These are phyloP conservation scores for Ectobius pallidus DNA, from an alignment of 2,888 invertebrate species.

Conservation along the genomic window DNA sequence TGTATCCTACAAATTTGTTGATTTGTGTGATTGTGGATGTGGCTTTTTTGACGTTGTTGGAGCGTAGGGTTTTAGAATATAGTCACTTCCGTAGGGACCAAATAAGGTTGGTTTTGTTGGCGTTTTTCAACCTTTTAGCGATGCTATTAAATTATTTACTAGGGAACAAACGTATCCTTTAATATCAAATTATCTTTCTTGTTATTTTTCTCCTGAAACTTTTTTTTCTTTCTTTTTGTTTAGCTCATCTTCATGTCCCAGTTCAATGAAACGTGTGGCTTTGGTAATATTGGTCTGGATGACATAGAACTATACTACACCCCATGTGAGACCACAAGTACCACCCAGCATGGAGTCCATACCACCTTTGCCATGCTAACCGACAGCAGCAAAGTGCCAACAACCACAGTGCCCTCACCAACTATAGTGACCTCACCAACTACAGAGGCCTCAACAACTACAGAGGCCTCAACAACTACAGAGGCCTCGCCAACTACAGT, in stretches of 20 bases:
- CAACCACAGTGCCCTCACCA: not conserved
- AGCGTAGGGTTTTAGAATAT: too few relatives aligned
- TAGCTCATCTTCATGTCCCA: conserved; percentile 47
- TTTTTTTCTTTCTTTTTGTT: too few relatives aligned
- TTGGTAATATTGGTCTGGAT: conserved; percentile 47
- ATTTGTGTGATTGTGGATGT: too few relatives aligned
- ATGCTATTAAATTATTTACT: too few relatives aligned
- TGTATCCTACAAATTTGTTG: too few relatives aligned
- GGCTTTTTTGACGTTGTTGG: too few relatives aligned
- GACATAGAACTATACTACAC: conserved; percentile 45
- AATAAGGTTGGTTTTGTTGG: too few relatives aligned
- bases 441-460: not conserved
- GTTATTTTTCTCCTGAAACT: too few relatives aligned
- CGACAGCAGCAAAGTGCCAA: not conserved
- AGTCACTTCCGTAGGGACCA: too few relatives aligned
- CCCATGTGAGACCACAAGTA: conserved; percentile 33
- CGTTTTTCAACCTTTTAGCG: too few relatives aligned
- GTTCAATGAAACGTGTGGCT: conserved; percentile 43
- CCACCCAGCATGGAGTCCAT: not conserved
- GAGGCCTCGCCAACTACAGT: not conserved
- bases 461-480: not conserved
- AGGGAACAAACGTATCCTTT: too few relatives aligned
- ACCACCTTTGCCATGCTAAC: not conserved
- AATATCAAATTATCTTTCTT: too few relatives aligned
- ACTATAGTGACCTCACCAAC: not conserved